Evolutionary conservation across 2,797 vertebrate genomes (phyloP), one percentile per base, ranked within the genome.

Genomic region (Chelonia mydas): DNA sequence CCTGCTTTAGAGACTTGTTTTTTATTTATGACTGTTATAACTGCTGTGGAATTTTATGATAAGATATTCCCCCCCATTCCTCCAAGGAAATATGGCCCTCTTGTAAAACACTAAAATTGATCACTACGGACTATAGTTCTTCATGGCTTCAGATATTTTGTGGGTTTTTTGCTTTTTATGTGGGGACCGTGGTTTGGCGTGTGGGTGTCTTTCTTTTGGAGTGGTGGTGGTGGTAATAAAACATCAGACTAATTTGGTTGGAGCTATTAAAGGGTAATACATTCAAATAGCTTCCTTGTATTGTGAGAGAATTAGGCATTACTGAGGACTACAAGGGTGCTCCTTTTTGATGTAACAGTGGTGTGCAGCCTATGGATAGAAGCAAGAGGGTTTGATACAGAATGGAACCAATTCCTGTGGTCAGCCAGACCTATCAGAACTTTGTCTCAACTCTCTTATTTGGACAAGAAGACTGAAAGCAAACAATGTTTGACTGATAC

Each of bases 31-130:
- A 78, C n/a, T 84, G 23, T 88, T 96, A 81, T 91, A 97, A 95
- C 88, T 97, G 76, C 81, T 37, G 65, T 83, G 92, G 96, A 92
- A 92, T 95, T 96, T 96, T 94, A 95, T 97, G 94, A 92, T 95
- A 90, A 96, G 90, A 83, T 96, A 96, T 8, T 6, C 3, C 11
- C 57, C 96, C 37, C 0, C 10, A 61, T 53, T 61, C 86, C 84
- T 54, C 92, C 95, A 84, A 96, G 84, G 94, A 96, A 90, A 97
- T 96, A 79, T 89, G 97, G 92, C 68, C 13, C 86, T 92, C 96
- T 97, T 96, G 86, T 95, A 96, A 96, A 96, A 45, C 89, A 94
- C 90, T 97, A 86, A 92, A 97, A 91, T 90, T 94, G 87, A 83
- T 95, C 47, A 90, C 97, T 98, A 95, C 65, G 28, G 87, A 81